Base-by-base conservation (phyloP, 1,140 invertebrate species). In the Camponotus pennsylvanicus region DNA sequence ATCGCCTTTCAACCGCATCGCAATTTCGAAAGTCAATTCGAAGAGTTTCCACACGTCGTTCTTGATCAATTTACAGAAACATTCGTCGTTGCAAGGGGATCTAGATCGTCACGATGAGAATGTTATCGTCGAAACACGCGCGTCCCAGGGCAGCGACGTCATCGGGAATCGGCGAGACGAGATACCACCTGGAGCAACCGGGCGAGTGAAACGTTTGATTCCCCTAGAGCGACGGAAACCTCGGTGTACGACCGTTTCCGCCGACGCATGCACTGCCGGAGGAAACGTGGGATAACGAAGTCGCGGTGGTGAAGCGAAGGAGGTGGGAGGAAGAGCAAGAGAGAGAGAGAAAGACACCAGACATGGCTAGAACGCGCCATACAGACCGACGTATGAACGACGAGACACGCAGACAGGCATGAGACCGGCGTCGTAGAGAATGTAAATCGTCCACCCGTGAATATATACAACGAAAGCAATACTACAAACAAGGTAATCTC, bases 381-480 rank as follows among this genome's bases (percentile, higher is more conserved):
- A 40, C 45, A 73, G 4, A 52, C 45, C 32, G 77, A 64, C 27
- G 55, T 32, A 64, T 49, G 21, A 49, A 18, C 15, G 61, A 27
- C 42, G n/a, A 45, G 34, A 21, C n/a, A 67, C 18, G 34, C 37
- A 55, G 11, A 34, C 45, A 45, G 45, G 18, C 37, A 82, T 82
- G 79, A 61, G 52, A 21, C 67, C 40, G 67, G 27, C 37, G 67
- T 40, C 66, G 21, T 71, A 75, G 37, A 21, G 18, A n/a, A 79
- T 77, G 69, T 92, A 92, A 83, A 92, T 89, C 90, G 93, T 94
- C 93, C 94, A 95, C 92, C 93, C 94, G 93, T 89, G 80, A 92
- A 88, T 94, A 95, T 52, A 52, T 75, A 75, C 95, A 95, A 95
- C 95, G 94, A 95, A 95, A 95, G 94, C 94, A 95, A 95, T 95